Conservation (phyloP, 2,888 invertebrate species). For the Drosophila ustulata region DNA sequence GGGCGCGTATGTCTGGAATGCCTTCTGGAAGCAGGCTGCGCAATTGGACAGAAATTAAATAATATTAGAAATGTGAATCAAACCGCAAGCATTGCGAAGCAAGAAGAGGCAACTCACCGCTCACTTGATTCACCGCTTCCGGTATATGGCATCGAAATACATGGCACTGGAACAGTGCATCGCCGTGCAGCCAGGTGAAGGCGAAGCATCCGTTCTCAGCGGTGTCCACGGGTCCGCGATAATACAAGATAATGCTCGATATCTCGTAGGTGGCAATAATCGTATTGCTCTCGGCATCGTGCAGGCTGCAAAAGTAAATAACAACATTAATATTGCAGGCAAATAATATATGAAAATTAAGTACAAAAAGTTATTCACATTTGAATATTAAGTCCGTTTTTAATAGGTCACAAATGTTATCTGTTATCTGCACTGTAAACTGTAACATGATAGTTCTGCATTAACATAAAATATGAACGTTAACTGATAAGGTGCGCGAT, state of each 20-base stretch:
- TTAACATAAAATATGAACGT: background rate
- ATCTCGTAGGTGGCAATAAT: constrained; percentile 95
- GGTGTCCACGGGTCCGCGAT: constrained; percentile 93
- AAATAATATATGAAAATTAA: no score
- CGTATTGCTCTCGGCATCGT: constrained; percentile 91
- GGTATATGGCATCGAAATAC: constrained; percentile 98
- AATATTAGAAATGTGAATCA: constrained; percentile 10
- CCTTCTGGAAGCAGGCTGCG: constrained; percentile 94
- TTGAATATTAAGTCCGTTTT: background rate
- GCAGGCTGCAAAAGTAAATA: constrained; percentile 86
- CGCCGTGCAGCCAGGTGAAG: constrained; percentile 98
- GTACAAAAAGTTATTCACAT: background rate
- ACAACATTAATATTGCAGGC: background rate
- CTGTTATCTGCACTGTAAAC: no score
- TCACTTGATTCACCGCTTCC: constrained; percentile 94
- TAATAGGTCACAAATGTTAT: no score
- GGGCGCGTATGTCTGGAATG: constrained; percentile 94
- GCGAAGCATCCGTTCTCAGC: constrained; percentile 98
- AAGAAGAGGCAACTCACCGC: constrained; percentile 86
- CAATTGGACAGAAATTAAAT: background rate
- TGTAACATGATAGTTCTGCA: background rate
- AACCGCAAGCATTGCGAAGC: background rate
- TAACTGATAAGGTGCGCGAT: background rate
- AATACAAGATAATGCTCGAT: constrained; percentile 97
- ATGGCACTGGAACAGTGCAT: constrained; percentile 97